Percentiles rank a stretch among this genome's conserved stretches.
Evolutionary conservation across 2,797 vertebrate genomes (phyloP).

Genomic region (Avahi laniger): DNA sequence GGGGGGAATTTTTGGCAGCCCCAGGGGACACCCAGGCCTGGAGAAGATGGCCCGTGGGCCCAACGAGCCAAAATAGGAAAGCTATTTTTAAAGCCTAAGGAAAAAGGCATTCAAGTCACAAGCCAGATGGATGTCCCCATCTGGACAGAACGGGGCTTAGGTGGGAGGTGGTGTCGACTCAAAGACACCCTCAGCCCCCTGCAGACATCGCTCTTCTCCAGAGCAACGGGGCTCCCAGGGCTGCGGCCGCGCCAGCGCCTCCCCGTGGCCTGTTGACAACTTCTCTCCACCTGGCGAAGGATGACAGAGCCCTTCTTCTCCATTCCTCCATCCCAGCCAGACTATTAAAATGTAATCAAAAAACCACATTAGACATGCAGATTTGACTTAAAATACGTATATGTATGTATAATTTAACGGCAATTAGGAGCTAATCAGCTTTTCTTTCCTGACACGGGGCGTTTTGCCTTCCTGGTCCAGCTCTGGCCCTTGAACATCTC

Average conservation of each 20-base stretch:
- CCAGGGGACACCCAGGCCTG: background rate
- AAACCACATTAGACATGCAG: slow-evolving; percentile 77
- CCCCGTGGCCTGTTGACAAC: background rate
- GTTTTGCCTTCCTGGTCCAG: slow-evolving; percentile 12
- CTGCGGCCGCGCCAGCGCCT: background rate
- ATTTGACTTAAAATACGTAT: slow-evolving; percentile 71
- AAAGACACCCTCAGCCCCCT: background rate
- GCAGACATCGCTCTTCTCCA: background rate
- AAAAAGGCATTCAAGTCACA: background rate
- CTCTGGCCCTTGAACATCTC: background rate
- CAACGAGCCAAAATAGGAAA: background rate
- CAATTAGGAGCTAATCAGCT: slow-evolving; percentile 75
- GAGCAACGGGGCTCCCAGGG: background rate
- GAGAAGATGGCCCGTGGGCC: background rate
- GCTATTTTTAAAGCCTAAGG: background rate
- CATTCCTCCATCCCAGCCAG: slow-evolving; percentile 57
- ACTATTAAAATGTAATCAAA: slow-evolving; percentile 77
- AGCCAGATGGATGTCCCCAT: background rate
- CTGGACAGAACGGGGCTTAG: background rate
- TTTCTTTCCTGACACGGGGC: slow-evolving; percentile 15
- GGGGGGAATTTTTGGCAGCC: background rate
- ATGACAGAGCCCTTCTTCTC: slow-evolving; percentile 4
- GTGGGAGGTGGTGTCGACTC: background rate
- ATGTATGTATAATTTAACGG: slow-evolving; percentile 69
- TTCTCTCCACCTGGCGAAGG: background rate